Evolutionary conservation across 2,113 vertebrate species (phyloP).

Genomic region (Willisornis vidua): DNA sequence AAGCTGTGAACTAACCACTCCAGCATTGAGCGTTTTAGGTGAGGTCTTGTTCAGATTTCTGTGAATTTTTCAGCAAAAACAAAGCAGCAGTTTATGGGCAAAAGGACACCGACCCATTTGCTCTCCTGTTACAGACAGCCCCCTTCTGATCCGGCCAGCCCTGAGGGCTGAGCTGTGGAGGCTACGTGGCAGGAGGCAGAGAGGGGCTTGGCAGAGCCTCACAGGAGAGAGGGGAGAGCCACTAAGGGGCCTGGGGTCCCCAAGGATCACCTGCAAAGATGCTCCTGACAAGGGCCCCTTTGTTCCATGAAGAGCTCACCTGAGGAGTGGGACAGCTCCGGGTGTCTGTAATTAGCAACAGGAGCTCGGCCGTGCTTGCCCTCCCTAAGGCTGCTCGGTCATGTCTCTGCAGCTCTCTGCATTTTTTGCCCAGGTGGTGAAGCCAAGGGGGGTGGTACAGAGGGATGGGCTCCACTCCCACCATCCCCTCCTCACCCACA

Average conservation of each 20-base stretch:
- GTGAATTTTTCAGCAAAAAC: not conserved
- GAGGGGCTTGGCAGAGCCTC: not conserved
- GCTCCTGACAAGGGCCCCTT: constrained; percentile 10
- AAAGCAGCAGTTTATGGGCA: not conserved
- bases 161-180: fast-evolving
- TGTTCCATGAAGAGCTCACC: not conserved
- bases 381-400: not conserved
- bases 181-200: not conserved
- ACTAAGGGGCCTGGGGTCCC: not conserved
- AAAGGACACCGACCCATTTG: not conserved
- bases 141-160: not conserved
- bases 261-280: not conserved
- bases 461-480: not conserved
- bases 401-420: constrained; percentile 22
- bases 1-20: not conserved
- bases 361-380: not conserved
- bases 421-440: constrained; percentile 32
- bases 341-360: not conserved
- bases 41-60: not conserved
- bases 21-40: fast-evolving
- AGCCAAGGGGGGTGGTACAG: not conserved
- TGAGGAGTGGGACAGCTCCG: not conserved
- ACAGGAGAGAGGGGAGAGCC: not conserved
- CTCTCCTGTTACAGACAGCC: not conserved
- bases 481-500: not conserved